Evolutionary conservation across 2,113 vertebrate species (phyloP).

Genomic region (Oryzias woworae): DNA sequence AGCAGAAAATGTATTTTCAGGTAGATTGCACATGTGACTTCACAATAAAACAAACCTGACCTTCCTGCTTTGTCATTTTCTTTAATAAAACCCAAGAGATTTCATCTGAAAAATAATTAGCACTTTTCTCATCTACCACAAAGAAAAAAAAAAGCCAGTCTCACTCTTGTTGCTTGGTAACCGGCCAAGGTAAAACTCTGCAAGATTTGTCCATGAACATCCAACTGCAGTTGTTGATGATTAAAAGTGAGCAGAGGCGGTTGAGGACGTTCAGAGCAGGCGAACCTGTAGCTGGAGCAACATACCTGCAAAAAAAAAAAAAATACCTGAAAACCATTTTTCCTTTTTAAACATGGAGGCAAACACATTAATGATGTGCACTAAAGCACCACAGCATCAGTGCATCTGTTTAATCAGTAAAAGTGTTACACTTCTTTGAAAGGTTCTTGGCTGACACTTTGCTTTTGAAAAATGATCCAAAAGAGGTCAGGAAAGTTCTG

Average conservation of each 20-base stretch:
- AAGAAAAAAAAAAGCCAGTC: constrained; percentile 28
- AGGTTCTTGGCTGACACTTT: too few relatives aligned
- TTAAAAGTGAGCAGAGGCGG: not conserved
- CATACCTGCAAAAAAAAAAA: too few relatives aligned
- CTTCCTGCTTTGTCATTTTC: too few relatives aligned
- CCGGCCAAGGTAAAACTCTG: constrained; percentile 15
- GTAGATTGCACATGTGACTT: not conserved
- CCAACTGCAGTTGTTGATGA: constrained; percentile 25
- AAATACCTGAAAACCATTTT: too few relatives aligned
- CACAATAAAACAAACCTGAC: not conserved
- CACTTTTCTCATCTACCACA: constrained; percentile 29
- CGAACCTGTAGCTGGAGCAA: too few relatives aligned
- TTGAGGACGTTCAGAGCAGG: not conserved
- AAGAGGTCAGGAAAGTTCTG: too few relatives aligned
- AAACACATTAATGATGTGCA: too few relatives aligned
- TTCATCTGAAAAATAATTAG: constrained; percentile 50
- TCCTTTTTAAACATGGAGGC: too few relatives aligned
- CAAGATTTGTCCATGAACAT: constrained; percentile 19
- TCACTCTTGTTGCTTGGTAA: constrained; percentile 52
- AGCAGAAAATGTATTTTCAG: not conserved
- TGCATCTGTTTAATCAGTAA: too few relatives aligned
- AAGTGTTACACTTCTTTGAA: too few relatives aligned
- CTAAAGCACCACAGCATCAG: too few relatives aligned
- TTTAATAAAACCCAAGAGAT: constrained; percentile 17
- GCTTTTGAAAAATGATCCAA: too few relatives aligned